phyloP scores from a whole-genome alignment of 2,888 invertebrate species.

The Cheilosia urbana region DNA sequence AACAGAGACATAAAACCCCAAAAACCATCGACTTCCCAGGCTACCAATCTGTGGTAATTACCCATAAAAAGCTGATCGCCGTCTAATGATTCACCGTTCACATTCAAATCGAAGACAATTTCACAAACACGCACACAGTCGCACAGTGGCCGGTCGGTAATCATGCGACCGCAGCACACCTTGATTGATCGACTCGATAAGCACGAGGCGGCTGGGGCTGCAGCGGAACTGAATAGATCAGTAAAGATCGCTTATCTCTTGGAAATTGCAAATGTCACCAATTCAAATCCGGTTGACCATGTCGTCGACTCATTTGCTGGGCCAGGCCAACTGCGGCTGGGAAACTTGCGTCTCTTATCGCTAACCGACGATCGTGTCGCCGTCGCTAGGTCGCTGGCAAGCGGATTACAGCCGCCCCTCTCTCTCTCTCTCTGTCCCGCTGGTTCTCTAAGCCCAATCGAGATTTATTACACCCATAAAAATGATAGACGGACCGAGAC shows the following conservation, averaged over 20 bases:
- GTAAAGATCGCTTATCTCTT: slow-evolving; percentile 70
- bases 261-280: slow-evolving; percentile 74
- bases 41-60: slow-evolving; percentile 71
- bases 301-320: slow-evolving; percentile 44
- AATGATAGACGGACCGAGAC: slow-evolving; percentile 75
- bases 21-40: slow-evolving; percentile 53
- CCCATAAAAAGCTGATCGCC: slow-evolving; percentile 63
- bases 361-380: slow-evolving; percentile 58
- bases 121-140: background rate
- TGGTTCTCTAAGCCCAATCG: slow-evolving; percentile 56
- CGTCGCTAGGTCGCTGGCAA: slow-evolving; percentile 30
- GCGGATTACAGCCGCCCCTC: slow-evolving; percentile 41
- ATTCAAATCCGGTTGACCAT: slow-evolving; percentile 69
- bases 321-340: slow-evolving; percentile 14
- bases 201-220: slow-evolving; percentile 32
- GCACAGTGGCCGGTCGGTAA: background rate
- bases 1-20: slow-evolving; percentile 47
- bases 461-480: slow-evolving; percentile 74
- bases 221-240: slow-evolving; percentile 74
- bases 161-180: slow-evolving; percentile 51
- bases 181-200: slow-evolving; percentile 72
- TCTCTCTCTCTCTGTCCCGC: background rate
- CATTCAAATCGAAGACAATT: slow-evolving; percentile 47
- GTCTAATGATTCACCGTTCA: slow-evolving; percentile 64
- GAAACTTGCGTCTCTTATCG: slow-evolving; percentile 56